phyloP scores from a whole-genome alignment of 37 sponge, comb jelly and placozoan genomes.

The Eunapius fragilis region DNA sequence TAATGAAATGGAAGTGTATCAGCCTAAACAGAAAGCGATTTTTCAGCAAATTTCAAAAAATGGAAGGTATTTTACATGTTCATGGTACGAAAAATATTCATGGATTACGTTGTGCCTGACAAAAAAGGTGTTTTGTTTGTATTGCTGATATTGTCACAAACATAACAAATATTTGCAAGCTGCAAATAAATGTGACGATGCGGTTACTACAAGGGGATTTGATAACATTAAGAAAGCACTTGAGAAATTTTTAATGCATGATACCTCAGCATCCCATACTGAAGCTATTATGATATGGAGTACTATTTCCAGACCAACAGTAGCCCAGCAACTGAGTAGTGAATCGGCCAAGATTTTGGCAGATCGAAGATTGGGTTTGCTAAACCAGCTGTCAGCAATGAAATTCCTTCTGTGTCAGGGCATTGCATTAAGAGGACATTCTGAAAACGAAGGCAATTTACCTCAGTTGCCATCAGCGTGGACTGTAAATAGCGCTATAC shows the following conservation, averaged over 20 bases:
- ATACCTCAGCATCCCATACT: constrained; percentile 38
- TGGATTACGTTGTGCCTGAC: constrained; percentile 48
- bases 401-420: constrained; percentile 53
- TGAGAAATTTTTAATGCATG: constrained; percentile 46
- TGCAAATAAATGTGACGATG: constrained; percentile 15
- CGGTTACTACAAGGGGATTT: constrained; percentile 54
- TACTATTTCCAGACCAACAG: neutral
- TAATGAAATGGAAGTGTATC: constrained; percentile 25
- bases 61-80: neutral
- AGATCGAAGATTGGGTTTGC: constrained; percentile 45
- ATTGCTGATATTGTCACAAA: constrained; percentile 23
- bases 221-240: constrained; percentile 42
- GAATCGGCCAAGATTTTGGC: constrained; percentile 24
- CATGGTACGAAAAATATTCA: constrained; percentile 41
- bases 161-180: constrained; percentile 18
- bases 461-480: constrained; percentile 8
- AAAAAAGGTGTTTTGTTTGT: constrained; percentile 56
- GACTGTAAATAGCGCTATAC: constrained; percentile 35
- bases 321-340: neutral
- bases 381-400: constrained; percentile 47
- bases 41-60: too few relatives aligned
- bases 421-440: constrained; percentile 56
- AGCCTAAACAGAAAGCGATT: constrained; percentile 42
- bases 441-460: constrained; percentile 57
- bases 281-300: constrained; percentile 50